A percentile compares a stretch with the other conserved stretches of the same genome.
Conservation (phyloP, 2,113 vertebrate species). For the Otus sunia region DNA sequence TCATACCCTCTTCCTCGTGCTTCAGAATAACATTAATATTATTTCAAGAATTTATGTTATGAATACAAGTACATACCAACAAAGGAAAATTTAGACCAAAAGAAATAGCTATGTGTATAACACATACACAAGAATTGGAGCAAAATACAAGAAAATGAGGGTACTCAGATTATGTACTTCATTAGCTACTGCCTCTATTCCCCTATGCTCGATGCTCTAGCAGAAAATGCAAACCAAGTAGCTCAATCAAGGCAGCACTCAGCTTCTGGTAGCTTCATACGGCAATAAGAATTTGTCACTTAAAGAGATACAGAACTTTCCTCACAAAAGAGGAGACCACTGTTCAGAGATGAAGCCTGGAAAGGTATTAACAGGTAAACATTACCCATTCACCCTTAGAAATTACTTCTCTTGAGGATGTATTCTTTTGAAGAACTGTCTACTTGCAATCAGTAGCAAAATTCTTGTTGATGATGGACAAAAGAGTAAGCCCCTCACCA, state of each 20-base stretch:
- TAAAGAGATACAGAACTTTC: not conserved
- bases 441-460: not conserved
- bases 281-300: not conserved
- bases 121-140: not conserved
- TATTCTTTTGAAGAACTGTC: not conserved
- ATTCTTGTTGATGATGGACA: not conserved
- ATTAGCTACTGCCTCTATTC: not conserved
- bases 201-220: not conserved
- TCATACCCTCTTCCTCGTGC: not conserved
- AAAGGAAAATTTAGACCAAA: not conserved
- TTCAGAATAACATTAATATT: not conserved
- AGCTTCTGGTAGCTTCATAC: not conserved
- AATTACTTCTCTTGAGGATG: not conserved
- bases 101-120: not conserved
- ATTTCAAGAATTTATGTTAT: not conserved
- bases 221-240: not conserved
- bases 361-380: not conserved
- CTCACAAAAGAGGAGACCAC: not conserved
- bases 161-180: not conserved
- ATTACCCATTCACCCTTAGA: not conserved
- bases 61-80: not conserved
- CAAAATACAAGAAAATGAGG: not conserved
- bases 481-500: not conserved
- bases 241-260: not conserved
- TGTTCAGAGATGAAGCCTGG: not conserved